Base-by-base conservation (phyloP, 2,797 vertebrate genomes). In the Lithobates pipiens region DNA sequence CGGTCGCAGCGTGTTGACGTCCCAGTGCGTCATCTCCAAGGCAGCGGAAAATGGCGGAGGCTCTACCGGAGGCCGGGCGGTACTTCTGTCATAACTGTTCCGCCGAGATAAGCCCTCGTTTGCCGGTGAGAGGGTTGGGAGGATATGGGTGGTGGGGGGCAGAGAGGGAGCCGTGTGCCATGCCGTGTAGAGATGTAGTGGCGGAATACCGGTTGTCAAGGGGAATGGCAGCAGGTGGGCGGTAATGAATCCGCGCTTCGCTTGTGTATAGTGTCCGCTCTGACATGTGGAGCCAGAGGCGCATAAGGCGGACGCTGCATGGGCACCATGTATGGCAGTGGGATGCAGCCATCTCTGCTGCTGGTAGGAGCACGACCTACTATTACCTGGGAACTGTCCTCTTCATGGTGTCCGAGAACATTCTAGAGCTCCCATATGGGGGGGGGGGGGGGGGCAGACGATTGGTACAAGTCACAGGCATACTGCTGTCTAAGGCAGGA, bases 11-110 rank as follows among this genome's bases (percentile, higher is more conserved):
- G 84, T 75, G 34, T 10, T 90, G 77, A 88, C 85, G 83, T 76
- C 73, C 16, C 18, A 5, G 69, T 54, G 76, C 70, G 85, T 86
- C 87, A 89, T 84, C 89, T 88, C 85, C 89, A 63, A 82, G 88
- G 88, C 76, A 86, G 86, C 85, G 90, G 93, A 97, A 96, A 93
- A 98, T 98, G 97, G 97, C 97, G 92, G 97, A 98, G 95, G 97
- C 97, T 92, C 94, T 96, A 50, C 91, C 94, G 88, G 96, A 95
- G 91, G 95, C 95, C 89, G 93, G 95, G 90, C 96, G 97, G 90
- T 99, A 95, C 91, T 99, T 98, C 91, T 99, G 97, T 92, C 97
- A 98, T 93, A 95, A 93, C 93, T 98, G 97, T 88, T 96, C 96
- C 76, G 93, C 95, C 77, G 97, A 98, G 91, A 97, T 98, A 89